Base-by-base conservation (phyloP, 2,113 vertebrate genomes). In the Xerus inauris region DNA sequence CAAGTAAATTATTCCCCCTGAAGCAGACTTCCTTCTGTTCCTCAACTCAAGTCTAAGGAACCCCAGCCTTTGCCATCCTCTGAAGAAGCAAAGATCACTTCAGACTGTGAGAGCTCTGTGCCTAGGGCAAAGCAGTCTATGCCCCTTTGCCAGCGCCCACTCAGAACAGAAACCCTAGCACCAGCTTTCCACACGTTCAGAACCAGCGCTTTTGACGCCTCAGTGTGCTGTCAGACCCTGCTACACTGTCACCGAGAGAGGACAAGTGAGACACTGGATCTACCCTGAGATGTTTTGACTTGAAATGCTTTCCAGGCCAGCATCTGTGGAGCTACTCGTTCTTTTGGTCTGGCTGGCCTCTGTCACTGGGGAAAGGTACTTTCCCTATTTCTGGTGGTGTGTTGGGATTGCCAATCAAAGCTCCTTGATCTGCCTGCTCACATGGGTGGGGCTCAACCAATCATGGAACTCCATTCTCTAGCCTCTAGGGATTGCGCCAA, bases 11-110 rank as follows among this genome's bases (percentile, higher is more conserved):
- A 19, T 79, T 82, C 30, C 71, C 64, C 89, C 72, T 20, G 47
- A 91, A 95, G 81, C 80, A n/a, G 19, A 54, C 54, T 47, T 77
- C 54, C 95, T 67, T 81, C 89, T 89, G 47, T 96, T 97, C 94
- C 94, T 97, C 92, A 96, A 24, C 67, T 79, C 54, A 19, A 49
- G 65, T 82, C n/a, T 71, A 96, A 95, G 94, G 59, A 93, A 24
- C 71, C 96, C 87, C 90, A 35, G 80, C 92, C 85, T 77, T 17
- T 91, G 73, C 40, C 84, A 67, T 64, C 73, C 77, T 97, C 42
- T 32, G 11, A 24, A 65, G 93, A 93, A 95, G 87, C 69, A 79
- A 95, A 72, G 94, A 94, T 92, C 40, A 65, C 97, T 95, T 95
- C 90, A 51, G 91, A 79, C 84, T 76, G 64, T 81, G 95, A 97